Conservation (phyloP, 2,113 vertebrate genomes). For the Petrocephalus zakoni region DNA sequence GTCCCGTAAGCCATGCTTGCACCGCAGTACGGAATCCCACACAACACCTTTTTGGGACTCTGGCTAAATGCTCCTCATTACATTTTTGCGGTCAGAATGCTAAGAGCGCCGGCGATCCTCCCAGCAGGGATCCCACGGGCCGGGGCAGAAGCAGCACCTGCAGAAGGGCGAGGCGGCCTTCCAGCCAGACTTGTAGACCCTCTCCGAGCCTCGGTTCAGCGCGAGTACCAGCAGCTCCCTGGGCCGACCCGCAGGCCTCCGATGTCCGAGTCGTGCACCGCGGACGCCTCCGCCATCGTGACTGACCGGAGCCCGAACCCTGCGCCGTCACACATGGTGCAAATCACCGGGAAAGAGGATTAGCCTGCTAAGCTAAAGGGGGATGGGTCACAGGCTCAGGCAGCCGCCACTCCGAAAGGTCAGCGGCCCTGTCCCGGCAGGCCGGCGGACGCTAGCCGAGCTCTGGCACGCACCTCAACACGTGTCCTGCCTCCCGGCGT, state of each 20-base stretch:
- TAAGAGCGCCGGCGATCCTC: background rate
- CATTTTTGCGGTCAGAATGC: background rate
- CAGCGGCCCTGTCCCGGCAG: background rate
- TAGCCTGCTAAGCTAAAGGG: conserved; percentile 1
- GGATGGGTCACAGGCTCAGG: background rate
- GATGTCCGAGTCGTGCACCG: background rate
- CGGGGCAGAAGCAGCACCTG: background rate
- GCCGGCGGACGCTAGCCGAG: background rate
- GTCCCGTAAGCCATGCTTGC: background rate
- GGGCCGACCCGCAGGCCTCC: background rate
- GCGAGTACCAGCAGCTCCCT: background rate
- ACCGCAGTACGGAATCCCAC: background rate
- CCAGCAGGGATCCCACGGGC: background rate
- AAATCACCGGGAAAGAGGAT: background rate
- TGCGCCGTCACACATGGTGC: background rate
- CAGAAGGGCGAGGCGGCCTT: background rate
- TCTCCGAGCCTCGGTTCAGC: background rate
- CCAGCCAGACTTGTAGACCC: background rate
- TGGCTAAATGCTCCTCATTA: background rate
- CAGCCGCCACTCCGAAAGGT: background rate
- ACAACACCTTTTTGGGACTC: background rate
- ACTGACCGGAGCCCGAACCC: conserved; percentile 6
- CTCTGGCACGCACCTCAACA: background rate
- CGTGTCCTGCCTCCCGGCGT: background rate
- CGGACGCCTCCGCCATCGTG: background rate